phyloP scores from a whole-genome alignment of 2,797 vertebrate genomes.

The Brachyrhaphis roseni region DNA sequence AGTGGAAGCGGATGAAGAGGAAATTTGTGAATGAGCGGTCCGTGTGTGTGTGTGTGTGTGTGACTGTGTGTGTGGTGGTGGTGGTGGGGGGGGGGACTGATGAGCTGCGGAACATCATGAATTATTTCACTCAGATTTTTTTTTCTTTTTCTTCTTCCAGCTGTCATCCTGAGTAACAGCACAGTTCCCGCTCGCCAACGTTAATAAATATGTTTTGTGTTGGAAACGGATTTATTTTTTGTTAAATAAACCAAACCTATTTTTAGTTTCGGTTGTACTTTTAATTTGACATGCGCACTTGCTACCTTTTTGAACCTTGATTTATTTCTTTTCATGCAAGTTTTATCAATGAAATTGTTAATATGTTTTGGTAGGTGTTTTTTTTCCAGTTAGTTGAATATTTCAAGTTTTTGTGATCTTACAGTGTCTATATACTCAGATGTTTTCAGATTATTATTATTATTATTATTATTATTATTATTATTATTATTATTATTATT shows the following conservation, averaged over 20 bases:
- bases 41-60: too few relatives aligned
- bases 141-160: neutral
- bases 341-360: neutral
- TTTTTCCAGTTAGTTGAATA: neutral
- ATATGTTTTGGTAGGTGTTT: neutral
- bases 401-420: neutral
- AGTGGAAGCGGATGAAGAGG: neutral
- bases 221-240: neutral
- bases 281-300: neutral
- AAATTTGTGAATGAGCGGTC: constrained; percentile 53
- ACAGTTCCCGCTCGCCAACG: neutral
- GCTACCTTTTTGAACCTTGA: neutral
- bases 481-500: too few relatives aligned
- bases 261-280: neutral
- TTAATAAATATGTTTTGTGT: neutral
- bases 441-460: neutral
- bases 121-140: neutral
- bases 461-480: too few relatives aligned
- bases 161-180: neutral
- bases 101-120: constrained; percentile 35
- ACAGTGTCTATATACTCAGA: neutral
- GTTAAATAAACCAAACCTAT: neutral
- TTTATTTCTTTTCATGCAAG: neutral
- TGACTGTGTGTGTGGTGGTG: too few relatives aligned
- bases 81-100: neutral